A percentile compares a stretch with the other conserved stretches of the same genome.
These are phyloP conservation scores for Colinus virginianus DNA, from an alignment of 2,113 vertebrate species.

Conservation along the genomic window DNA sequence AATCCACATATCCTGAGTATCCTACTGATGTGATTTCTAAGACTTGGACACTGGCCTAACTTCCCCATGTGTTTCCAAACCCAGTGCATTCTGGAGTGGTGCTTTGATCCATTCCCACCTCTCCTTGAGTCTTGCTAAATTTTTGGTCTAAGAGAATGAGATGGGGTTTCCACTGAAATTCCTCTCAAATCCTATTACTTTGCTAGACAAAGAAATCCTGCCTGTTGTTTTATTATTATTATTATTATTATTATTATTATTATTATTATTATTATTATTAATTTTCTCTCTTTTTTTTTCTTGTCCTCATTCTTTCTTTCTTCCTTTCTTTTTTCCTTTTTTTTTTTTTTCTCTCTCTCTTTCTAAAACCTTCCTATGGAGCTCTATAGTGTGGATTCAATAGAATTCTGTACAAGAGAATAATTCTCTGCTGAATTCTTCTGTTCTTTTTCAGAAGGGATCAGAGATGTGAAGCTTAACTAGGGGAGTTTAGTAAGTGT, in stretches of 20 bases:
- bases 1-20: neutral
- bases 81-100: fast-evolving
- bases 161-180: neutral
- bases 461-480: neutral
- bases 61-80: neutral
- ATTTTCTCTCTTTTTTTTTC: neutral
- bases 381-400: neutral
- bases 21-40: neutral
- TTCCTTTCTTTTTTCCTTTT: fast-evolving
- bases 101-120: neutral
- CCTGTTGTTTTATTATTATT: neutral
- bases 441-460: slow-evolving; percentile 24
- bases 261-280: too few relatives aligned
- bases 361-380: neutral
- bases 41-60: neutral
- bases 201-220: slow-evolving; percentile 1
- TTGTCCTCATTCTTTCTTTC: neutral
- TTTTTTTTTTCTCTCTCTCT: neutral
- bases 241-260: too few relatives aligned
- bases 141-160: neutral
- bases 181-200: neutral
- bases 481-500: neutral
- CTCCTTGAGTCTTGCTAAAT: neutral
- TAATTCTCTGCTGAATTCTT: slow-evolving; percentile 24
- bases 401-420: neutral